Evolutionary conservation across 2,797 vertebrate species (phyloP).

Genomic region (Eulemur coronatus): DNA sequence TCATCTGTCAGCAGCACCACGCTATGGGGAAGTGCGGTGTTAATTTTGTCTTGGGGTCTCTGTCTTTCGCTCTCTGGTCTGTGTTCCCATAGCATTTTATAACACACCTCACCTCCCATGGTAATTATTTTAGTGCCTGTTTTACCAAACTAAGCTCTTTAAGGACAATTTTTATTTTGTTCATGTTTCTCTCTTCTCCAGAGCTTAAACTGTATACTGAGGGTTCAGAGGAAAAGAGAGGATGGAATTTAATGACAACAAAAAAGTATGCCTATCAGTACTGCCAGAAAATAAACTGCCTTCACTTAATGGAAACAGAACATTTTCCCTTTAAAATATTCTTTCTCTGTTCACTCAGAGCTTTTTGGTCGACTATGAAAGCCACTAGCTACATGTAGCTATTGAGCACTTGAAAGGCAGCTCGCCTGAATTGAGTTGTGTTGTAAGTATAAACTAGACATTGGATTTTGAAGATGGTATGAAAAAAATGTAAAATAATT

Average conservation of each 20-base stretch:
- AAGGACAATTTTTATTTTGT: background rate
- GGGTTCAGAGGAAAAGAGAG: background rate
- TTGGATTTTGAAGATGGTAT: background rate
- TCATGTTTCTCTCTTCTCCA: background rate
- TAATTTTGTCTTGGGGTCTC: background rate
- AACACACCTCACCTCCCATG: background rate
- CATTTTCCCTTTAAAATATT: background rate
- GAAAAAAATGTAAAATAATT: background rate
- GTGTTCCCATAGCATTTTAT: background rate
- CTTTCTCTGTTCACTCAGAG: background rate
- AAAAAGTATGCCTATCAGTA: background rate
- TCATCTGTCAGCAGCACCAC: background rate
- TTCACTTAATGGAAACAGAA: background rate
- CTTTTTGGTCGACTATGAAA: background rate
- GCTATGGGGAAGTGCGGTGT: background rate
- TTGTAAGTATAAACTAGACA: background rate
- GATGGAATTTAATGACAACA: background rate
- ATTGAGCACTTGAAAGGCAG: background rate
- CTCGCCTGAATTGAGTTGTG: background rate
- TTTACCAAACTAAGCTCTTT: background rate
- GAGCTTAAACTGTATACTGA: background rate
- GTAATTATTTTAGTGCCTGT: background rate
- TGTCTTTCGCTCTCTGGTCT: background rate
- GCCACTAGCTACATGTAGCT: background rate
- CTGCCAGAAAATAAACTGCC: background rate